Base-by-base conservation (phyloP, 2,113 vertebrate genomes). In the Hypocryptadius cinnamomeus region DNA sequence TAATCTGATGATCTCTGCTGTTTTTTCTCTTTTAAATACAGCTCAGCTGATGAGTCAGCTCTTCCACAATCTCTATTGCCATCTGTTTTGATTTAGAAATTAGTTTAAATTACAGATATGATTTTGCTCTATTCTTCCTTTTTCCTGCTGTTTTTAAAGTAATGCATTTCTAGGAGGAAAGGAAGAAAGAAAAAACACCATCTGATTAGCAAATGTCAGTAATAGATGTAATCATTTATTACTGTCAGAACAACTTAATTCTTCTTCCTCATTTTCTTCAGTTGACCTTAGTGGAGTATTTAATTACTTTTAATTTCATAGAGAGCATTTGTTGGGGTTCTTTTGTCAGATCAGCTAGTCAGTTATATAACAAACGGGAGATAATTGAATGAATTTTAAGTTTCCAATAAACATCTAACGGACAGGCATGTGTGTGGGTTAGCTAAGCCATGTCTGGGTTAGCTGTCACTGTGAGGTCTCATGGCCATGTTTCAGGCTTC, bases 1-100 rank as follows among this genome's bases (percentile, higher is more conserved):
- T 97, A 97, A 97, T 96, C 92, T 97, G 91, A 96, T 96, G 94
- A 96, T 94, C 95, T 37, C 48, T 90, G 61, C 71, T 96, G 94
- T 82, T 57, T 96, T 96, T 96, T 59, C 89, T 96, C 77, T 93
- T 97, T 96, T 94, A 97, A 97, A 90, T 90, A 92, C 83, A 95
- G 91, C 78, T 97, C 90, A 94, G 70, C 91, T 96, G 91, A 96
- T 95, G 95, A 97, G 60, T 97, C 97, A 96, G 85, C 89, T 92
- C 71, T 95, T 95, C 80, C 80, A 92, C 31, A 76, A 82, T 79
- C 64, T 92, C 81, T 95, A 90, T 89, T 79, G 39, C 94, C 92
- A 94, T 96, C 95, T 97, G 96, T 79, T 95, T 97, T 92, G 71
- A 95, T 94, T 94, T 94, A 94, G 51, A 96, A 96, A 89, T 96